phyloP scores from a whole-genome alignment of 2,797 vertebrate species.

The Adrianichthys oophorus region DNA sequence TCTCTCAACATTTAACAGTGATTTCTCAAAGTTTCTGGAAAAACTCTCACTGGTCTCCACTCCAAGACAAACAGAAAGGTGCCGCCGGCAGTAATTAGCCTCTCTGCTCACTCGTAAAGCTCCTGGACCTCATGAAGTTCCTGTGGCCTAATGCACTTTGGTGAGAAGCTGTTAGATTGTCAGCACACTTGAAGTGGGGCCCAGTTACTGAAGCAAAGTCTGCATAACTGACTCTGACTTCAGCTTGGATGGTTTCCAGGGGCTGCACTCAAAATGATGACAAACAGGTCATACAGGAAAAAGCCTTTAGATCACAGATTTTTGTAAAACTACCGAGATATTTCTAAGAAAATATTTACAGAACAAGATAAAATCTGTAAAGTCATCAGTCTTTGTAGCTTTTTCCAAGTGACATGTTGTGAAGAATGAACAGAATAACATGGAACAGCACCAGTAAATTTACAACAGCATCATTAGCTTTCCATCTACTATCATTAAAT shows the following conservation, averaged over 20 bases:
- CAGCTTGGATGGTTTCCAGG: conserved; percentile 25
- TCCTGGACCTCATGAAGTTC: conserved; percentile 32
- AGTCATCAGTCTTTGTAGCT: neutral
- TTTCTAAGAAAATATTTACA: neutral
- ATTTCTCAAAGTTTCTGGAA: conserved; percentile 57
- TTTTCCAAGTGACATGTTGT: neutral
- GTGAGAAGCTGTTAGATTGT: conserved; percentile 23
- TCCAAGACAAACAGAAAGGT: conserved; percentile 65
- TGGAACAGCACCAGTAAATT: too few species aligned
- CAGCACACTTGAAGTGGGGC: conserved; percentile 30
- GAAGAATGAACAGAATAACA: too few species aligned
- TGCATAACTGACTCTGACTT: conserved; percentile 3
- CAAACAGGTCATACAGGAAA: neutral
- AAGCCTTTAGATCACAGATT: neutral
- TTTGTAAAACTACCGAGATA: neutral
- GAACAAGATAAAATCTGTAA: neutral
- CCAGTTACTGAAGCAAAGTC: conserved; percentile 24
- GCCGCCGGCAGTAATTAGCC: conserved; percentile 57
- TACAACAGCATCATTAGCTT: too few species aligned
- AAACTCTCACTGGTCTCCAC: conserved; percentile 18
- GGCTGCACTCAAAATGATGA: conserved; percentile 33
- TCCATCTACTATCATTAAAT: too few species aligned
- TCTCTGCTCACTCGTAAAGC: conserved; percentile 40
- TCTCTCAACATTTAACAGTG: conserved; percentile 68
- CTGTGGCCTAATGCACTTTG: conserved; percentile 35